phyloP scores from a whole-genome alignment of 1,140 invertebrate species.

The Pissodes strobi region DNA sequence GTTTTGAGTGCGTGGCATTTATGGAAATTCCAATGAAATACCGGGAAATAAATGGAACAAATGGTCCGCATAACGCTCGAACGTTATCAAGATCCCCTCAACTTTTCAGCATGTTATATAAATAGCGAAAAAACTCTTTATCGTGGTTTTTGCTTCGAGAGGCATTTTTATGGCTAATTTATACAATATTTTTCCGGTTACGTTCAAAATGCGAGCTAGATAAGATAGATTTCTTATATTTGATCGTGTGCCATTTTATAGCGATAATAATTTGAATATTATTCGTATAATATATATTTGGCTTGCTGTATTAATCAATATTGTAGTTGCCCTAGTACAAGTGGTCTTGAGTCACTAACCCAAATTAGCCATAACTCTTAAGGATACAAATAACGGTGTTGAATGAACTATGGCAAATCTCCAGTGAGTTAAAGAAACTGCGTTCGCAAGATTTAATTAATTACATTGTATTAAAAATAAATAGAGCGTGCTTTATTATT shows the following conservation, averaged over 20 bases:
- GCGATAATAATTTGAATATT: no score
- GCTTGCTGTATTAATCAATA: no score
- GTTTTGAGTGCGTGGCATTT: conserved; percentile 38
- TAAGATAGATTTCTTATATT: conserved; percentile 14
- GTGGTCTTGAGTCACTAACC: no score
- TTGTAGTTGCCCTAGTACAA: no score
- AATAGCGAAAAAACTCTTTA: conserved; percentile 28
- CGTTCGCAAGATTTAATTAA: no score
- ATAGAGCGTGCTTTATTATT: no score
- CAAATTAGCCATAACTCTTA: no score
- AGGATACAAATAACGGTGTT: background rate
- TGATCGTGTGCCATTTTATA: no score
- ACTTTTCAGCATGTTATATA: conserved; percentile 32
- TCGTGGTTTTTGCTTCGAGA: conserved; percentile 22
- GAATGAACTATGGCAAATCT: background rate
- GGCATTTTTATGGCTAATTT: conserved; percentile 32
- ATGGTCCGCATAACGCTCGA: conserved; percentile 45
- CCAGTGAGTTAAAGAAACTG: no score
- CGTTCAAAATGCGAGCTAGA: conserved; percentile 9
- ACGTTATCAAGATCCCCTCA: conserved; percentile 27
- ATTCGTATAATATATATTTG: no score
- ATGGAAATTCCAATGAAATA: conserved; percentile 49
- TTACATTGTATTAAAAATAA: no score
- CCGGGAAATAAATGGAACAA: conserved; percentile 48
- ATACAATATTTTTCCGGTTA: conserved; percentile 21